Base-by-base conservation (phyloP, 1,140 invertebrate species). In the Helicoverpa armigera region DNA sequence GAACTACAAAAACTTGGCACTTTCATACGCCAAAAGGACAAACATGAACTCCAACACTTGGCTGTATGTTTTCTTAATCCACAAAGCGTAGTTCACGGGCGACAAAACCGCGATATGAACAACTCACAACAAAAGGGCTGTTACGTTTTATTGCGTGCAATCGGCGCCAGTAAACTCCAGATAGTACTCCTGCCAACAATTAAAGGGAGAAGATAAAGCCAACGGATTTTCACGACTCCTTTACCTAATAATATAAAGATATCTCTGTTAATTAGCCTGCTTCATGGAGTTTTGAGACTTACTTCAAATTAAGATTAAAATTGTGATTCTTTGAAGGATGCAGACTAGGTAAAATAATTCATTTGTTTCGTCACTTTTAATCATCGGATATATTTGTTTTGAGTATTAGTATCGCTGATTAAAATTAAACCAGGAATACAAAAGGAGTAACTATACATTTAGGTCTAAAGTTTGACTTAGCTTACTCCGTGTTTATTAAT, bases 151-250 rank as follows among this genome's bases (percentile, higher is more conserved):
- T 88, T 86, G 83, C 84, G 81, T 87, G 86, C 88, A 90, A 92
- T 92, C 91, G 87, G 65, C 82, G 86, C 82, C 83, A 86, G 85
- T 88, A 88, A 88, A 86, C 86, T 82, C 85, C 78, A 85, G 92
- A 94, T 94, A 88, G 91, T 87, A 87, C 89, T 91, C 92, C 87
- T 73, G 88, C 88, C 88, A 89, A 92, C 92, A 94, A 94, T 94
- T 94, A 94, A 92, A 92, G 87, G 87, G 87, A 88, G 67, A 23
- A 91, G 92, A 94, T 93, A 94, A 90, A 88, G 84, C 87, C 84
- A 63, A 79, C 56, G 75, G 84, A 85, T 86, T 86, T 83, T 82
- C 79, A 81, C 82, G 82, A 83, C 85, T 79, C 83, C 86, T 87
- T 87, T 86, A 80, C 83, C 65, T 81, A 53, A 70, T 79, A 79